A percentile compares a stretch with the other conserved stretches of the same genome.
These are phyloP conservation scores for Sebastiscus albofasciatus DNA, from an alignment of 2,797 vertebrate species.

Conservation along the genomic window DNA sequence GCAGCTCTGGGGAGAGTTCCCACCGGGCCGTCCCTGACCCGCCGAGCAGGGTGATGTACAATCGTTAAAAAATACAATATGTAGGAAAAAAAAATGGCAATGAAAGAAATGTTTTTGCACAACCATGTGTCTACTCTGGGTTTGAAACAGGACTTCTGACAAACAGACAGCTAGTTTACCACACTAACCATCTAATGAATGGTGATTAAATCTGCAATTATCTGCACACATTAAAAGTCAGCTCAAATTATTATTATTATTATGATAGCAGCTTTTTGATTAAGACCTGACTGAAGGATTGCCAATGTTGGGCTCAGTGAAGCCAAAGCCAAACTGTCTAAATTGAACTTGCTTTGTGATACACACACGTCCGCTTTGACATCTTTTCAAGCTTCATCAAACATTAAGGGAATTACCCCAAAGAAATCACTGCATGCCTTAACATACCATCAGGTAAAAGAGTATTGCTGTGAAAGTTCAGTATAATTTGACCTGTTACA, in stretches of 20 bases:
- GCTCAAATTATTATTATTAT: neutral
- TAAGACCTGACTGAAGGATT: neutral
- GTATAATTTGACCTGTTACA: neutral
- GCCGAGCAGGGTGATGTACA: too few species aligned
- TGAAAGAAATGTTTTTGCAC: neutral
- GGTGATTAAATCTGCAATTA: neutral
- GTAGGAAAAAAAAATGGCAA: neutral
- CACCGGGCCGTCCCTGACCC: fast-evolving
- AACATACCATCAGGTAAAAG: neutral
- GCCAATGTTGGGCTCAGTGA: neutral
- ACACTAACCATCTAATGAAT: neutral
- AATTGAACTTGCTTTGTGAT: neutral
- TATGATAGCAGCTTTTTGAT: neutral
- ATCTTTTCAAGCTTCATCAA: neutral
- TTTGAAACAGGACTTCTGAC: neutral
- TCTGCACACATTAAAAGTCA: neutral
- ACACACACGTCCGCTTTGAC: neutral
- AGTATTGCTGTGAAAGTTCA: neutral
- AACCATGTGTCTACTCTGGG: neutral
- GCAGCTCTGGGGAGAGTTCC: too few species aligned
- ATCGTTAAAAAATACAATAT: too few species aligned
- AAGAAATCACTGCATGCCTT: neutral
- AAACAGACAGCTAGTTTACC: neutral
- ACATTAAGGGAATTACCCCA: neutral
- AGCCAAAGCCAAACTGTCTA: neutral